Conservation (phyloP, 2,888 invertebrate species). For the Elysia crispata region DNA sequence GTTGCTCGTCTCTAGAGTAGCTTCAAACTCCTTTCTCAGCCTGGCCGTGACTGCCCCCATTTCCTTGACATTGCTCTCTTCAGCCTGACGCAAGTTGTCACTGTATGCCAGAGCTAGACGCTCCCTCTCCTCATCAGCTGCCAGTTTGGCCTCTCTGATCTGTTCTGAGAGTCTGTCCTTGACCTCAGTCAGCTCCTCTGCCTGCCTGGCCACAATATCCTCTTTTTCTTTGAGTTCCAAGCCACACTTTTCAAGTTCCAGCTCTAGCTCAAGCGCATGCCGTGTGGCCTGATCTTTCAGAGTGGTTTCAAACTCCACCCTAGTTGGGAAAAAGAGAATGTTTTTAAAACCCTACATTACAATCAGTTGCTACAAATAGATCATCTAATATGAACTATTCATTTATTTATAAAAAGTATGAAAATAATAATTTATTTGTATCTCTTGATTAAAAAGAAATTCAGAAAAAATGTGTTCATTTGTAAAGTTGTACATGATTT, state of each 20-base stretch:
- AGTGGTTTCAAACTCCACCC: conserved; percentile 38
- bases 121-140: conserved; percentile 49
- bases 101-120: conserved; percentile 51
- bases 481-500: no score
- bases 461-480: no score
- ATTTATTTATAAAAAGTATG: no score
- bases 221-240: conserved; percentile 33
- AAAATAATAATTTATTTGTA: no score
- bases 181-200: conserved; percentile 20
- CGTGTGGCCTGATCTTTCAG: conserved; percentile 48
- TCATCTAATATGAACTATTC: no score
- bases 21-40: conserved; percentile 58
- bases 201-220: conserved; percentile 18
- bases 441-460: no score
- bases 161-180: conserved; percentile 36
- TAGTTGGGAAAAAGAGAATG: no score
- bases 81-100: conserved; percentile 58
- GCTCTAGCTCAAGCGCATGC: conserved; percentile 44
- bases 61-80: conserved; percentile 58
- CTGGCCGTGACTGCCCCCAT: conserved; percentile 65
- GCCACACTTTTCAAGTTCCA: conserved; percentile 43
- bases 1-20: conserved; percentile 65
- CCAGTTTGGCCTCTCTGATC: conserved; percentile 47
- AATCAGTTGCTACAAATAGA: no score
- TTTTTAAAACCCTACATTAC: no score